Conservation (phyloP, 2,113 vertebrate genomes). For the Microcebus ravelobensis region DNA sequence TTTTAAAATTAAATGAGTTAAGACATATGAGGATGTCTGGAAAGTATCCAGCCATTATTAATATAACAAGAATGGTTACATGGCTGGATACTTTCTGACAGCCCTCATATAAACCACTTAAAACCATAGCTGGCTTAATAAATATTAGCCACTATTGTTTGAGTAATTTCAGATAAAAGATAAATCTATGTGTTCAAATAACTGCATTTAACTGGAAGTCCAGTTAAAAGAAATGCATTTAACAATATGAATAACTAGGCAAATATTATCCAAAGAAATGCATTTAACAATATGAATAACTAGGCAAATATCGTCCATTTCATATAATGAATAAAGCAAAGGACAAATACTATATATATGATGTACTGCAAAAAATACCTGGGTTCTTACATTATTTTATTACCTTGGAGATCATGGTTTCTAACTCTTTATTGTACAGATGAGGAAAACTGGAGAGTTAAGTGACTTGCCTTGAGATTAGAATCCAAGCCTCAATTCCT, state of each 20-base stretch:
- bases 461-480: neutral
- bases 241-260: neutral
- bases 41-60: too few relatives aligned
- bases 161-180: neutral
- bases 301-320: neutral
- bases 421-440: neutral
- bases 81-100: too few relatives aligned
- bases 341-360: neutral
- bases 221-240: neutral
- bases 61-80: too few relatives aligned
- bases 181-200: neutral
- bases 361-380: neutral
- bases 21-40: neutral
- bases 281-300: neutral
- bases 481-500: neutral
- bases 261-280: neutral
- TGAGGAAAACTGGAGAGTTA: neutral
- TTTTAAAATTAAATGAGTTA: neutral
- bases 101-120: neutral
- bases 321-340: neutral
- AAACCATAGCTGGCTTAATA: neutral
- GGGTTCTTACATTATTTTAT: neutral
- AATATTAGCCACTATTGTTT: conserved; percentile 7
- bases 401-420: neutral
- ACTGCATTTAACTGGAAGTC: neutral